Percentiles rank a stretch among this genome's conserved stretches.
Evolutionary conservation across 2,113 vertebrate species (phyloP).

Genomic region (Gavia stellata): DNA sequence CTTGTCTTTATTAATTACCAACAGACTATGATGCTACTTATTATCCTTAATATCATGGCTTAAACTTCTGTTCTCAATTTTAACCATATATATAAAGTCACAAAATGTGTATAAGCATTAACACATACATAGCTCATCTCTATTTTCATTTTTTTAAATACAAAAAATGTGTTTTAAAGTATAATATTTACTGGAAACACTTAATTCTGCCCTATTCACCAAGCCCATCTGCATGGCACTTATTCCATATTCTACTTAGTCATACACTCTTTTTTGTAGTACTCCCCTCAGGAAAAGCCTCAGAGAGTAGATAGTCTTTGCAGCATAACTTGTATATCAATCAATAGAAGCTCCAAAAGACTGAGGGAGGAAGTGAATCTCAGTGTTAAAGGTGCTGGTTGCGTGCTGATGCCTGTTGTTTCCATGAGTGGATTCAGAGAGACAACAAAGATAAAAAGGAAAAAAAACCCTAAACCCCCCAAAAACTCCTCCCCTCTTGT

Average conservation of each 20-base stretch:
- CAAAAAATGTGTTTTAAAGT: background rate
- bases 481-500: background rate
- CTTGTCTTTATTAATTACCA: background rate
- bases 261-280: background rate
- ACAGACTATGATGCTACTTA: background rate
- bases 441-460: accelerated
- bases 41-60: background rate
- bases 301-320: background rate
- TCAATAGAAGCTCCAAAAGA: background rate
- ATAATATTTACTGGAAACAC: background rate
- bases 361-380: background rate
- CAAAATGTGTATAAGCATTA: background rate
- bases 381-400: background rate
- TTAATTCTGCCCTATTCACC: background rate
- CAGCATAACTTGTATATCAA: background rate
- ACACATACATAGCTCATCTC: background rate
- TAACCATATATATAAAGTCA: background rate
- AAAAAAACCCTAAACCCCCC: background rate
- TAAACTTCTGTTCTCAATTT: background rate
- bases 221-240: accelerated
- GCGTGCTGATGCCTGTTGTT: background rate
- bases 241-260: background rate
- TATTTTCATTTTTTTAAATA: background rate
- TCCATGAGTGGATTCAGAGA: background rate
- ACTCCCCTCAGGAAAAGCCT: background rate